A percentile compares a stretch with the other conserved stretches of the same genome.
phyloP scores from a whole-genome alignment of 2,113 vertebrate species.

The Puma concolor region DNA sequence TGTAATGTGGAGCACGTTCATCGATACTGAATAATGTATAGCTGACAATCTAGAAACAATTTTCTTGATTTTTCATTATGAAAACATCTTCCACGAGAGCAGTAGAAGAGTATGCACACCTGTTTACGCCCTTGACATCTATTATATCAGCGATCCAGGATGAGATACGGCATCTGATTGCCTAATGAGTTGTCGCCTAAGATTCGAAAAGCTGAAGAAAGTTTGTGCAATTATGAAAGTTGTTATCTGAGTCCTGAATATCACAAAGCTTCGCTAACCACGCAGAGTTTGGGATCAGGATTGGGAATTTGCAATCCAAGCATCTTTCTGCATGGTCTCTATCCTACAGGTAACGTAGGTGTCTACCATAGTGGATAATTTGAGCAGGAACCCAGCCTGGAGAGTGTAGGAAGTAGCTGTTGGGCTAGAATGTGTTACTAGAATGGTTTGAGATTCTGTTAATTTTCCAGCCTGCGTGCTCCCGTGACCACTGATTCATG shows the following conservation, averaged over 20 bases:
- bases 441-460: neutral
- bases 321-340: neutral
- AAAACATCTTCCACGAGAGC: neutral
- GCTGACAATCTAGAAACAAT: neutral
- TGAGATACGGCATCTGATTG: neutral
- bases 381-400: neutral
- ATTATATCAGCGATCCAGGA: neutral
- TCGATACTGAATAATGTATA: conserved; percentile 30
- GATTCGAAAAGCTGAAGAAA: neutral
- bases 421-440: neutral
- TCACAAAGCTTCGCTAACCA: neutral
- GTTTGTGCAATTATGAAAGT: neutral
- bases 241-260: neutral
- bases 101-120: neutral
- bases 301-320: neutral
- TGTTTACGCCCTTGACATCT: neutral
- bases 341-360: neutral
- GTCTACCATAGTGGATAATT: neutral
- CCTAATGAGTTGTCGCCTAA: neutral
- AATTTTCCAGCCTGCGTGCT: neutral
- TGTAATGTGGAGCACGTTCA: neutral
- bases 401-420: neutral
- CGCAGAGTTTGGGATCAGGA: neutral
- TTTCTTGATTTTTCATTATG: conserved; percentile 39
- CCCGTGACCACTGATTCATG: neutral